These are phyloP conservation scores for Mantis religiosa DNA, from an alignment of 2,888 invertebrate species.

Conservation along the genomic window DNA sequence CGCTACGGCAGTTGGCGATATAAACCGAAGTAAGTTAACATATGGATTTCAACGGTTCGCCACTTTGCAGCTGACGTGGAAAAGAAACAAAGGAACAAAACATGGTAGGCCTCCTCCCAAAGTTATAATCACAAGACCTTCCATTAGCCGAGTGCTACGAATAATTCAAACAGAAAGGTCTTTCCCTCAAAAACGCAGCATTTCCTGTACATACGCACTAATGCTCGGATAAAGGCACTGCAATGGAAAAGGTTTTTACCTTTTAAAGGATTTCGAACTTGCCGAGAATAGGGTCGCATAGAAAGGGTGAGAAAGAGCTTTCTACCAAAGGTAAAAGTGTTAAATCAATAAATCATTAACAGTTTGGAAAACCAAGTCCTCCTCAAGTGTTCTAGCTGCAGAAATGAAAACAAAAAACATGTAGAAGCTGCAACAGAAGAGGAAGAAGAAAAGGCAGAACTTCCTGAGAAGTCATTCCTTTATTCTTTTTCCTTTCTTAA, in stretches of 20 bases:
- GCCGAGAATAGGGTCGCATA: neutral
- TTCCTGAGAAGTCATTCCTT: neutral
- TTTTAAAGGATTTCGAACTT: neutral
- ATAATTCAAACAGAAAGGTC: neutral
- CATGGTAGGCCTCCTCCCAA: neutral
- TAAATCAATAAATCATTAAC: neutral
- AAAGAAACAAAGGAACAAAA: neutral
- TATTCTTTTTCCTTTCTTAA: neutral
- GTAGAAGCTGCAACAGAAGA: neutral
- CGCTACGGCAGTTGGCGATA: neutral
- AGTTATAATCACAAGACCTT: neutral
- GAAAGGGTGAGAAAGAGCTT: neutral
- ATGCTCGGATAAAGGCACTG: neutral
- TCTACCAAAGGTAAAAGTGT: neutral
- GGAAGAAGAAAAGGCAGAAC: neutral
- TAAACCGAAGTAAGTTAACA: neutral
- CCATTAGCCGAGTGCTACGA: neutral
- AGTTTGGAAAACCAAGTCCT: neutral
- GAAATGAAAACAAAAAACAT: neutral
- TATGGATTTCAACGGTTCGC: neutral
- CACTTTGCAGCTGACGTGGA: neutral
- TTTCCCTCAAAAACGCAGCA: neutral
- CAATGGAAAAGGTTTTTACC: neutral
- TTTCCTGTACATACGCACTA: neutral
- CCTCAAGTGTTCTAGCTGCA: neutral